phyloP scores from a whole-genome alignment of 2,113 vertebrate genomes.

The Potamarius usumacintae region DNA sequence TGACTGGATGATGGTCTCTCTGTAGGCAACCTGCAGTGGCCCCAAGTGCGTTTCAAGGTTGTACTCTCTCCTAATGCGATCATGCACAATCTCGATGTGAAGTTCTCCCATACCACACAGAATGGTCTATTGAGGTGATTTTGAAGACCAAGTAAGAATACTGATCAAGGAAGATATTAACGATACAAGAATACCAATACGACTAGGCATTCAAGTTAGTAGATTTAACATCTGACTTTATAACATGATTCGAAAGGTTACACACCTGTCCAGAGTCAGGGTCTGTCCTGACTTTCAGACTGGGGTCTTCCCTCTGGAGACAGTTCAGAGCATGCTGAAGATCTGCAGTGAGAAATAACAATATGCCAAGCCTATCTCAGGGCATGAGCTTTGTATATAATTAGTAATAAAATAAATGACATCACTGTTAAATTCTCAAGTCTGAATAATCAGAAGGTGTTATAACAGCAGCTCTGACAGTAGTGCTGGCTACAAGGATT shows the following conservation, averaged over 20 bases:
- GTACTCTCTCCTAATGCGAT: slow-evolving; percentile 91
- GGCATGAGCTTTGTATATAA: too few species aligned
- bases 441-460: neutral
- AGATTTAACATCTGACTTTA: neutral
- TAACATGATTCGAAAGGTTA: neutral
- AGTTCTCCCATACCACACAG: slow-evolving; percentile 98
- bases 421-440: neutral
- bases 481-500: neutral
- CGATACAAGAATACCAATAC: neutral
- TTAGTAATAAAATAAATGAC: neutral
- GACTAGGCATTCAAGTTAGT: neutral
- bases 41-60: slow-evolving; percentile 89
- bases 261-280: slow-evolving; percentile 74
- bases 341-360: slow-evolving; percentile 68
- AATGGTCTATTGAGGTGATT: slow-evolving; percentile 75
- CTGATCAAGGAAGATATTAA: neutral
- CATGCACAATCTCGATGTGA: slow-evolving; percentile 95
- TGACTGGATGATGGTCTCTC: slow-evolving; percentile 84
- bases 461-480: neutral
- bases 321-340: slow-evolving; percentile 87
- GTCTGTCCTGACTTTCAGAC: slow-evolving; percentile 74
- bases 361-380: neutral
- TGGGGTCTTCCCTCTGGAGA: slow-evolving; percentile 95
- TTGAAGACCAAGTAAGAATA: neutral
- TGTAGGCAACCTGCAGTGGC: slow-evolving; percentile 91